Percentiles rank a stretch among this genome's conserved stretches.
These are phyloP conservation scores for Timema cristinae DNA, from an alignment of 2,888 invertebrate species.

Conservation along the genomic window DNA sequence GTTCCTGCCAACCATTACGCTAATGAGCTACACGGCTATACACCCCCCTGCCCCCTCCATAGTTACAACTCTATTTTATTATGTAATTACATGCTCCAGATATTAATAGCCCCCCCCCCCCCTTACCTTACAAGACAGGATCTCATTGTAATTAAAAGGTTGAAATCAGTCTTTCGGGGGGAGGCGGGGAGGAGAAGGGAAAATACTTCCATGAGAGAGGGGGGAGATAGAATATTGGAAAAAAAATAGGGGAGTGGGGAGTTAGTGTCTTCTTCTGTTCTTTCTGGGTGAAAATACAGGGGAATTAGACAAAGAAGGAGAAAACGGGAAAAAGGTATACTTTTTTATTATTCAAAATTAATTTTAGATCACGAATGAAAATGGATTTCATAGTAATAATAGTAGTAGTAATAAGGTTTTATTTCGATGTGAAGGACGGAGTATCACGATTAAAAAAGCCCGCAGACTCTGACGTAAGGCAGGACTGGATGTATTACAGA, in stretches of 20 bases:
- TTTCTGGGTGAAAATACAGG: background rate
- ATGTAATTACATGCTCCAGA: conserved; percentile 32
- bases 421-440: no score
- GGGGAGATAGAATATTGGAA: background rate
- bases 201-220: background rate
- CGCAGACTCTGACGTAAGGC: no score
- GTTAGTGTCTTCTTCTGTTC: no score
- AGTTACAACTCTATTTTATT: conserved; percentile 27
- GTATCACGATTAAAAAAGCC: no score
- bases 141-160: conserved; percentile 32
- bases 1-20: conserved; percentile 2
- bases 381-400: conserved; percentile 8
- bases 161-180: conserved; percentile 8
- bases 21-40: conserved; percentile 7
- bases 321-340: background rate
- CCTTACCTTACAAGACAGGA: conserved; percentile 26
- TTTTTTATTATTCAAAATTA: background rate
- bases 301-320: background rate
- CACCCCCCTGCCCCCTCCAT: conserved; percentile 15
- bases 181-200: conserved; percentile 33
- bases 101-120: conserved; percentile 27
- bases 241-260: background rate
- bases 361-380: background rate
- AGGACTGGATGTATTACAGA: no score
- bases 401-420: background rate